phyloP scores from a whole-genome alignment of 2,888 invertebrate species.

The Harpalus rufipes region DNA sequence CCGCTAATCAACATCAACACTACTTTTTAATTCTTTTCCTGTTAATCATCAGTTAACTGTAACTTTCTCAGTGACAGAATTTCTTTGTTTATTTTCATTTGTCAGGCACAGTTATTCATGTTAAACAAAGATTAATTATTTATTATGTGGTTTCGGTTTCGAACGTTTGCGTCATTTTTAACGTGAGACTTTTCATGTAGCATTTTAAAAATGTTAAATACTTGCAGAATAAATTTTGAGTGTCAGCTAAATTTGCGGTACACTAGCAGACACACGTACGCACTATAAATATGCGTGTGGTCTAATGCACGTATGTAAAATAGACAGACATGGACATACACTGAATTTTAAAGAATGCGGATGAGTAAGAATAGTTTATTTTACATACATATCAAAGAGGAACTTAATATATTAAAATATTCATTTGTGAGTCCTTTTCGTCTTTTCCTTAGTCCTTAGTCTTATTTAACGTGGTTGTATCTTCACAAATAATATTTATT shows the following conservation, averaged over 20 bases:
- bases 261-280: not conserved
- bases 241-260: not conserved
- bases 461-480: no score
- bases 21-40: constrained; percentile 43
- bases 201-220: not conserved
- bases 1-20: constrained; percentile 20
- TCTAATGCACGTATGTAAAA: no score
- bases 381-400: no score
- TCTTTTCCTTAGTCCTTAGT: no score
- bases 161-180: not conserved
- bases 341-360: not conserved
- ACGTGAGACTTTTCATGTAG: not conserved
- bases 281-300: not conserved
- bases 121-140: constrained; percentile 5
- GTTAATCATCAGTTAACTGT: constrained; percentile 50
- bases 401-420: no score
- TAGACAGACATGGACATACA: not conserved
- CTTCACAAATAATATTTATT: no score
- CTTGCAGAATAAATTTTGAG: no score
- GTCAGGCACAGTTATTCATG: constrained; percentile 19
- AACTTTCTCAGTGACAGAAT: constrained; percentile 40
- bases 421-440: no score
- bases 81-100: constrained; percentile 23
- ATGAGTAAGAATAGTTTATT: not conserved
- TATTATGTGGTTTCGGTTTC: not conserved